Percentiles rank a stretch among this genome's conserved stretches.
phyloP scores from a whole-genome alignment of 2,113 vertebrate species.

The Osmerus eperlanus region DNA sequence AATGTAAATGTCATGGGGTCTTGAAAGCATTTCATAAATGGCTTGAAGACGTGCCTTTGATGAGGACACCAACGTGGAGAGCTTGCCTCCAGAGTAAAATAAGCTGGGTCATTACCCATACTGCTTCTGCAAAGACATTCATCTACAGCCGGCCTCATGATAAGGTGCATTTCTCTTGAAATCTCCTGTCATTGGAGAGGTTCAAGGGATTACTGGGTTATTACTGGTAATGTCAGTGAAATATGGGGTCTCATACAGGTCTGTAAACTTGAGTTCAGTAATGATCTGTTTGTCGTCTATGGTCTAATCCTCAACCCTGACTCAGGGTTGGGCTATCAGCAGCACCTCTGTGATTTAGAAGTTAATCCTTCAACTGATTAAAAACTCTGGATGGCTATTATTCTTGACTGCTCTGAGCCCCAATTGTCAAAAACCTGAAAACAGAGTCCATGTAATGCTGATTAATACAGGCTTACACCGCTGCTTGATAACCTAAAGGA shows the following conservation, averaged over 20 bases:
- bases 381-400: slow-evolving; percentile 45
- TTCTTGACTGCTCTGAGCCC: slow-evolving; percentile 18
- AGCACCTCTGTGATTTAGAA: slow-evolving; percentile 27
- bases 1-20: neutral
- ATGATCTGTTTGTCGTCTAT: slow-evolving; percentile 48
- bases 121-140: slow-evolving; percentile 33
- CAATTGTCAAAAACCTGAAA: slow-evolving; percentile 27
- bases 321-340: slow-evolving; percentile 37
- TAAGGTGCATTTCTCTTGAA: slow-evolving; percentile 34
- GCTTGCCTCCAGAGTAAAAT: slow-evolving; percentile 40
- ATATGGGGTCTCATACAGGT: slow-evolving; percentile 41
- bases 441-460: no score
- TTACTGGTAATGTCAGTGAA: slow-evolving; percentile 44
- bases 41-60: slow-evolving; percentile 31
- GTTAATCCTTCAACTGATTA: slow-evolving; percentile 56
- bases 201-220: slow-evolving; percentile 56
- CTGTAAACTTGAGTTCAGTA: slow-evolving; percentile 46
- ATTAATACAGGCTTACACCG: no score
- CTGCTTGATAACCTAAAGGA: no score
- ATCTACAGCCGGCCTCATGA: slow-evolving; percentile 40
- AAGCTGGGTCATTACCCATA: slow-evolving; percentile 32
- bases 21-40: slow-evolving; percentile 26
- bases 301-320: slow-evolving; percentile 48
- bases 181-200: slow-evolving; percentile 21
- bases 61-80: slow-evolving; percentile 37